A percentile compares a stretch with the other conserved stretches of the same genome.
These are phyloP conservation scores for Cynocephalus volans DNA, from an alignment of 2,113 vertebrate genomes.

Conservation along the genomic window DNA sequence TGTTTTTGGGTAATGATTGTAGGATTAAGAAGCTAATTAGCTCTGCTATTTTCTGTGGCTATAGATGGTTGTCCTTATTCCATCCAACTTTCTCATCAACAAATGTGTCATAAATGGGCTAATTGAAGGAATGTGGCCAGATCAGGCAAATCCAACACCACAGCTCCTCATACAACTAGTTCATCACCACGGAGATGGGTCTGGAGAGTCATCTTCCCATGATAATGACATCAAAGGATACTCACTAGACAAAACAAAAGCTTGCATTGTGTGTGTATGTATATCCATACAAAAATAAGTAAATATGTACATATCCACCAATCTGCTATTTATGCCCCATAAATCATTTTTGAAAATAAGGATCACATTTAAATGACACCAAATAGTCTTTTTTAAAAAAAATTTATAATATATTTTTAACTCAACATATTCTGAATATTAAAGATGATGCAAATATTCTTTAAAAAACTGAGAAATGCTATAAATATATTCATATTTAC, in stretches of 20 bases:
- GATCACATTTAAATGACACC: background rate
- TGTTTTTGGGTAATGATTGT: slow-evolving; percentile 11
- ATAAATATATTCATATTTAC: slow-evolving; percentile 29
- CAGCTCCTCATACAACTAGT: background rate
- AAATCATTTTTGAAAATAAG: slow-evolving; percentile 35
- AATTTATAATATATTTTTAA: no score
- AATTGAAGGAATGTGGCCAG: background rate
- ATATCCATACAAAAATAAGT: background rate
- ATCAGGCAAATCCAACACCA: slow-evolving; percentile 5
- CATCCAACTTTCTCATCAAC: slow-evolving; percentile 7
- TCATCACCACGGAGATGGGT: background rate
- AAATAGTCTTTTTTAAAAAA: background rate
- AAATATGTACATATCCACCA: background rate
- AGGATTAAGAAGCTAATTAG: slow-evolving; percentile 1
- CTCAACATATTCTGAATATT: no score
- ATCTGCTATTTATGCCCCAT: background rate
- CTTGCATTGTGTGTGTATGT: background rate
- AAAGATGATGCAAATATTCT: background rate
- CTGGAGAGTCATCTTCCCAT: background rate
- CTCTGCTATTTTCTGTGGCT: slow-evolving; percentile 46
- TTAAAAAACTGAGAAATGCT: slow-evolving; percentile 34
- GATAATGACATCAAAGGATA: slow-evolving; percentile 16
- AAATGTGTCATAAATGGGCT: background rate
- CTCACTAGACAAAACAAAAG: background rate
- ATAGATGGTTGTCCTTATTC: background rate